Percentiles rank a stretch among this genome's conserved stretches.
Conservation (phyloP, 2,113 vertebrate genomes). For the Hypanus sabinus region DNA sequence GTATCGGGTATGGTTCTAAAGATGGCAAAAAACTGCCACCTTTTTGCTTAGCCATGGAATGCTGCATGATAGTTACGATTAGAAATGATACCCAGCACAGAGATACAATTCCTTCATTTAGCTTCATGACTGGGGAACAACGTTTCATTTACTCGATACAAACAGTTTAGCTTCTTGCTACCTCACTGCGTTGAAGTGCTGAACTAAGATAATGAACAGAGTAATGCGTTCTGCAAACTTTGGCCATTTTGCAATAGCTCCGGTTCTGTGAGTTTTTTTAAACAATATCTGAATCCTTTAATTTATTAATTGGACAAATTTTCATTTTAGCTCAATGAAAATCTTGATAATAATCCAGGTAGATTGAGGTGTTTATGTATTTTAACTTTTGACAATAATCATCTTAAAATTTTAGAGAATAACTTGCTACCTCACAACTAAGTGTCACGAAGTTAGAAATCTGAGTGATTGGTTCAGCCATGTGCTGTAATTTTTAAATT, state of each 20-base stretch:
- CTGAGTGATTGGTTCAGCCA: background rate
- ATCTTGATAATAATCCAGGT: background rate
- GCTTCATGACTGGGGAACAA: background rate
- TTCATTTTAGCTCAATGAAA: background rate
- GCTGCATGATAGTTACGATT: background rate
- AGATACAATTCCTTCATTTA: conserved; percentile 1
- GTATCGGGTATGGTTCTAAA: conserved; percentile 41
- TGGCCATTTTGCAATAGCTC: background rate
- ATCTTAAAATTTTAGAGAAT: background rate
- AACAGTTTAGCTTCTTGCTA: background rate
- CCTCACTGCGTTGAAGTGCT: background rate
- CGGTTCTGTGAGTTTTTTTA: background rate
- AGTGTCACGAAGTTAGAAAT: background rate
- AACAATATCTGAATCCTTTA: background rate
- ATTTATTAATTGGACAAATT: background rate
- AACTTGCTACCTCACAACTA: background rate
- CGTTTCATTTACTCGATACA: background rate
- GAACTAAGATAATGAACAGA: conserved; percentile 16
- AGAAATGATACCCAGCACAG: background rate
- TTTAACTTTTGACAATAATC: background rate
- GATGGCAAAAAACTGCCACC: conserved; percentile 37
- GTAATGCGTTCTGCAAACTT: background rate
- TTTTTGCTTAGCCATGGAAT: conserved; percentile 30
- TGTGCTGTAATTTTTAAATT: too few species aligned
- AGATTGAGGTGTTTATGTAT: too few species aligned